Evolutionary conservation across 1,140 invertebrate genomes (phyloP).

Genomic region (Procambarus clarkii): DNA sequence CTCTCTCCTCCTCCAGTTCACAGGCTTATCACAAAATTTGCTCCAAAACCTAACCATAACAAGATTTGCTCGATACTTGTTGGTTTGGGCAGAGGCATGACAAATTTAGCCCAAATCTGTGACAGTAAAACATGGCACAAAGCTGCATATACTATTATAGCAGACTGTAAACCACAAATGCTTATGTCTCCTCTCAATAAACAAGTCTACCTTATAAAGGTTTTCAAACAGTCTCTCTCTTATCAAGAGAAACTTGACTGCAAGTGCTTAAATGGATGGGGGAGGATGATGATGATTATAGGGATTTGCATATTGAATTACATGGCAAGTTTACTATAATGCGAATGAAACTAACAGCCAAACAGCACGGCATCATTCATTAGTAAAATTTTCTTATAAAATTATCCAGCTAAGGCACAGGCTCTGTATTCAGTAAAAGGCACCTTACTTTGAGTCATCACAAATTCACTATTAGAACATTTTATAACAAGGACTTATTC

Average conservation of each 20-base stretch:
- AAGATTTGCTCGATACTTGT: not conserved
- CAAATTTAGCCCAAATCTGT: not conserved
- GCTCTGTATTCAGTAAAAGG: conserved; percentile 31
- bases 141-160: not conserved
- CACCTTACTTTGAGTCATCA: conserved; percentile 48
- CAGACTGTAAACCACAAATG: conserved; percentile 9
- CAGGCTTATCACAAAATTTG: not conserved
- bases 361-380: conserved; percentile 13
- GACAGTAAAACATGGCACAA: conserved; percentile 6
- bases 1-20: not conserved
- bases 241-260: not conserved
- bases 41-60: not conserved
- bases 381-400: conserved; percentile 27
- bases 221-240: not conserved
- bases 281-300: not conserved
- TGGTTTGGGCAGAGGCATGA: not conserved
- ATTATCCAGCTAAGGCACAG: conserved; percentile 38
- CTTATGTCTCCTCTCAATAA: conserved; percentile 9
- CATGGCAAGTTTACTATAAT: not conserved
- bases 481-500: not conserved
- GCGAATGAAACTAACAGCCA: not conserved
- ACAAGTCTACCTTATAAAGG: not conserved
- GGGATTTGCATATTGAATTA: not conserved
- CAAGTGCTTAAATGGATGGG: not conserved
- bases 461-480: conserved; percentile 33